Base-by-base conservation (phyloP, 2,113 vertebrate species). In the Toxotes jaculatrix region DNA sequence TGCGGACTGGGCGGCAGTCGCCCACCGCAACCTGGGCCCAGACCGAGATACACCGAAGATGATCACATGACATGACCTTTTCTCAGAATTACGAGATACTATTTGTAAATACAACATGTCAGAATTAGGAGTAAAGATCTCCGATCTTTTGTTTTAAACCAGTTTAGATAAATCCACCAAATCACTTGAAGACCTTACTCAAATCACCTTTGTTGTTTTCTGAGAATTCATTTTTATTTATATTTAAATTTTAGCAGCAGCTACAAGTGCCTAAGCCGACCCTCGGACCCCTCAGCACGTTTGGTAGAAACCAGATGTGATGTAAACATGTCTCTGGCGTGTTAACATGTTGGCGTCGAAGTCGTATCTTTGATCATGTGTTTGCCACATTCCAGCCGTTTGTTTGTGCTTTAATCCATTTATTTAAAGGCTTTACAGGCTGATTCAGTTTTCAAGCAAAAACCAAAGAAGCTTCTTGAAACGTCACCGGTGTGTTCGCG, bases 311-410 rank as follows among this genome's bases (percentile, higher is more conserved):
- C 49, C 14, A 34, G 31, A 5, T 10, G 17, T 40, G 56, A 23
- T 55, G 3, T 5, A 1, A 34, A 17, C 19, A 38, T 23, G 60
- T 61, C 19, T 17, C 14, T 32, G 53, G 3, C 17, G 61, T 14
- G 14, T 16, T 14, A 1, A 47, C 53, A 13, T 14, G 45, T 32
- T 5, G 3, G 38, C 8, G 7, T 84, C 38, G 10, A 38, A 55
- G 76, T 69, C 57, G 59, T 42, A 7, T 61, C 47, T 69, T 68
- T 76, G 11, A 81, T 55, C 56, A 16, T 59, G 45, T 77, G 79
- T 75, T 72, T 80, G 40, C 8, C 87, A 94, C 90, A 93, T 94
- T 94, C 91, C 91, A 92, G 80, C 68, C 76, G 62, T 89, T 88
- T 55, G 49, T 55, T 11, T 55, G 59, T 78, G 79, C 55, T 87